These are phyloP conservation scores for Microplitis mediator DNA, from an alignment of 1,140 invertebrate species.

Conservation along the genomic window DNA sequence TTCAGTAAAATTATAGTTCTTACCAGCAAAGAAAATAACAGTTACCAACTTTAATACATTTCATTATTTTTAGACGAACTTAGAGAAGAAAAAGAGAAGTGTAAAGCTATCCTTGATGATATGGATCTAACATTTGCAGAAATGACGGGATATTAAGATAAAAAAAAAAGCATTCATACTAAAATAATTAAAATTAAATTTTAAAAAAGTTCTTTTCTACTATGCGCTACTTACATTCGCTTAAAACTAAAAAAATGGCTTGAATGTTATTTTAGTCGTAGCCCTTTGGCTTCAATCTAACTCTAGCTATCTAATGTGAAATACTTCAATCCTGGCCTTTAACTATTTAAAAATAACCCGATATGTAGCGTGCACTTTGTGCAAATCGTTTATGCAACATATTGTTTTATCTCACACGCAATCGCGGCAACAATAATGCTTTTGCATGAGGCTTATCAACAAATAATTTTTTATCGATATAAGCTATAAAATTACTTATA, in stretches of 20 bases:
- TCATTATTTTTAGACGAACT: constrained; percentile 69
- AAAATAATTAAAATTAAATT: constrained; percentile 5
- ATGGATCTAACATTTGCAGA: constrained; percentile 74
- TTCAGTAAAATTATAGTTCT: not conserved
- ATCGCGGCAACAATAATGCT: not conserved
- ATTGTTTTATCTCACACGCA: not conserved
- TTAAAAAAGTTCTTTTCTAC: constrained; percentile 37
- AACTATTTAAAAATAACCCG: constrained; percentile 35
- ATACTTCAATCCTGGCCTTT: constrained; percentile 33
- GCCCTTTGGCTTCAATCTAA: constrained; percentile 25
- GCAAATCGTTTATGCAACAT: constrained; percentile 22
- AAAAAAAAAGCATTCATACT: constrained; percentile 16
- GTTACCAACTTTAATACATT: not conserved
- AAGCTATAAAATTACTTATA: constrained; percentile 10
- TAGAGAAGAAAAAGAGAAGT: constrained; percentile 72
- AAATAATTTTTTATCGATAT: constrained; percentile 6
- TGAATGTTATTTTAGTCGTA: constrained; percentile 31
- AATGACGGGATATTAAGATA: constrained; percentile 60
- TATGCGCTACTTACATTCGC: constrained; percentile 47
- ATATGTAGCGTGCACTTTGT: constrained; percentile 9
- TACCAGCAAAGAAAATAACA: not conserved
- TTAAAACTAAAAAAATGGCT: constrained; percentile 24
- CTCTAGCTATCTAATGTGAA: constrained; percentile 19
- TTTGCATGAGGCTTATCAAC: not conserved
- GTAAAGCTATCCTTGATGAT: constrained; percentile 74